A percentile compares a stretch with the other conserved stretches of the same genome.
Evolutionary conservation across 2,797 vertebrate genomes (phyloP).

Genomic region (Carcharodon carcharias): DNA sequence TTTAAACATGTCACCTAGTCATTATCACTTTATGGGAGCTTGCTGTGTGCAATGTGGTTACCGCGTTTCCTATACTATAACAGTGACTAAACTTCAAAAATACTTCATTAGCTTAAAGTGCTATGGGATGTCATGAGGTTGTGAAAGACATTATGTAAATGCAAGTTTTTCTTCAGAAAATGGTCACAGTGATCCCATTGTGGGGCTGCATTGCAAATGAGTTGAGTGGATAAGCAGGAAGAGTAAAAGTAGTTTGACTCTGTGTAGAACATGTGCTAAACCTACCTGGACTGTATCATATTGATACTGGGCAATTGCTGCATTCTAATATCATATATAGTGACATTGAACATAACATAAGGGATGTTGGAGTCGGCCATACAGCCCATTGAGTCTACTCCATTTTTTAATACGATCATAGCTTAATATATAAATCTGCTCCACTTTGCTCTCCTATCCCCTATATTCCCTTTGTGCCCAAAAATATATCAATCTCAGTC

Average conservation of each 20-base stretch:
- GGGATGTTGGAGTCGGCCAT: neutral
- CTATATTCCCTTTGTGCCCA: neutral
- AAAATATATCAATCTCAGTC: neutral
- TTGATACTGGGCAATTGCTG: neutral
- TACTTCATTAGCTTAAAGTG: too few species aligned
- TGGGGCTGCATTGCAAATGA: neutral
- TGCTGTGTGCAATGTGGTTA: too few species aligned
- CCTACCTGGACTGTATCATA: neutral
- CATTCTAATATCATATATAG: neutral
- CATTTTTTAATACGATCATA: neutral
- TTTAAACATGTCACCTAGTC: neutral
- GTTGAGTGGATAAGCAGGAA: neutral
- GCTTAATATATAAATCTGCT: neutral
- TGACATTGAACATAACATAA: neutral
- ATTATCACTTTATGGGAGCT: neutral
- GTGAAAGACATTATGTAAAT: too few species aligned
- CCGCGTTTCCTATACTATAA: too few species aligned
- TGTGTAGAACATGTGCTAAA: neutral
- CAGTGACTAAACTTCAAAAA: too few species aligned
- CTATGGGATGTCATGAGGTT: too few species aligned
- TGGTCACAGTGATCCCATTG: neutral
- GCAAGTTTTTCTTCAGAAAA: neutral
- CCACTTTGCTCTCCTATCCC: neutral
- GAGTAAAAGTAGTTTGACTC: neutral
- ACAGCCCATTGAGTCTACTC: neutral